phyloP scores from a whole-genome alignment of 2,888 invertebrate species.

The Cenopis cana region DNA sequence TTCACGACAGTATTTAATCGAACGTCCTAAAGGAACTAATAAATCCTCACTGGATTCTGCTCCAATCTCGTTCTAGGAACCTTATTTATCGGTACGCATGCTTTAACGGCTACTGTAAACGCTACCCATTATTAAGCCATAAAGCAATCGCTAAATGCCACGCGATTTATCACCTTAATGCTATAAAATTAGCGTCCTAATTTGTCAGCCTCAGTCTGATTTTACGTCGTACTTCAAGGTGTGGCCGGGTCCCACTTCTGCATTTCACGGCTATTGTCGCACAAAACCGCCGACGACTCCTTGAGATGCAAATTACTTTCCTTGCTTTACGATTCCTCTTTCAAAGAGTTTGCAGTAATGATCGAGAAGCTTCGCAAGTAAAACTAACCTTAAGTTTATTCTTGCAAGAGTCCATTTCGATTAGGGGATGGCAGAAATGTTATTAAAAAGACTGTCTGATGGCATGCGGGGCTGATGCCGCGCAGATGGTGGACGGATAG shows the following conservation, averaged over 20 bases:
- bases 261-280: constrained; percentile 80
- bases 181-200: constrained; percentile 79
- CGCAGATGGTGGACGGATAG: constrained; percentile 22
- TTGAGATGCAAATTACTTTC: constrained; percentile 77
- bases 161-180: constrained; percentile 76
- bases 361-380: constrained; percentile 49
- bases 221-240: constrained; percentile 68
- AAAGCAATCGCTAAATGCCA: constrained; percentile 68
- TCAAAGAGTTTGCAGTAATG: constrained; percentile 58
- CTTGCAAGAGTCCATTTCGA: constrained; percentile 48
- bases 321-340: constrained; percentile 74
- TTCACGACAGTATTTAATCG: constrained; percentile 24
- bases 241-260: constrained; percentile 60
- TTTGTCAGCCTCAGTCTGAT: constrained; percentile 73
- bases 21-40: constrained; percentile 7
- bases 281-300: constrained; percentile 58
- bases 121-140: constrained; percentile 69
- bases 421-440: constrained; percentile 8
- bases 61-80: constrained; percentile 39
- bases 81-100: constrained; percentile 29
- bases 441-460: constrained; percentile 29
- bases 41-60: constrained; percentile 16
- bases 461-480: constrained; percentile 19
- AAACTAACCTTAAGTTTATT: constrained; percentile 51
- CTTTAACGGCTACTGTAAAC: constrained; percentile 71